Base-by-base conservation (phyloP, 2,888 invertebrate genomes). In the Carpatolechia fugitivella region DNA sequence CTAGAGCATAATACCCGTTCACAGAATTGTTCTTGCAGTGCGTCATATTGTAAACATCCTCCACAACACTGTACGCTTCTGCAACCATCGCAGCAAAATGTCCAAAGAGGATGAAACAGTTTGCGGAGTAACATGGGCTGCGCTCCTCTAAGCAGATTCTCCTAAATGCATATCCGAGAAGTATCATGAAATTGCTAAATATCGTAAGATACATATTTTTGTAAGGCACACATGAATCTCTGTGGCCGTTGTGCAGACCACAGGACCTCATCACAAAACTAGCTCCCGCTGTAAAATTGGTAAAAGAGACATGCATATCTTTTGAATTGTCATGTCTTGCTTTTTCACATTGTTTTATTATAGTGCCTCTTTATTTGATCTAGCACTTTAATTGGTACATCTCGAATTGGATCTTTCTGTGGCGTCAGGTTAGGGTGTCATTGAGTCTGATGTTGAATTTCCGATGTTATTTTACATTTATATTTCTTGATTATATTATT, bases 1-100 rank as follows among this genome's bases (percentile, higher is more conserved):
- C 69, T 5, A 72, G 31, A 3, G 74, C 57, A 47, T 76, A 74
- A 53, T 62, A 76, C 29, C 63, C 59, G 57, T 74, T 76, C 5
- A 67, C 56, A 35, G 40, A 54, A 35, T 69, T 66, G 52, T 65
- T 60, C n/a, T 52, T 61, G 36, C 58, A 53, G 3, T 59, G 52
- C 35, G 64, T 65, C 4, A 69, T 18, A 44, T 64, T 58, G 4
- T 66, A 52, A 10, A 68, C 41, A 56, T 77, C 66, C 58, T 69
- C 59, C 13, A 64, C 35, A 16, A 69, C 40, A 1, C 61, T 63
- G 49, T 56, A 60, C 0, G 57, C 41, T n/a, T 76, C 70, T 0
- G 69, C 66, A 14, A 75, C 16, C 44, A 75, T 61, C 2, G 62
- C 52, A 2, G 74, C 44, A 35, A 68, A 59, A 59, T 76, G 73